phyloP scores from a whole-genome alignment of 2,113 vertebrate species.

The Micronycteris hirsuta region DNA sequence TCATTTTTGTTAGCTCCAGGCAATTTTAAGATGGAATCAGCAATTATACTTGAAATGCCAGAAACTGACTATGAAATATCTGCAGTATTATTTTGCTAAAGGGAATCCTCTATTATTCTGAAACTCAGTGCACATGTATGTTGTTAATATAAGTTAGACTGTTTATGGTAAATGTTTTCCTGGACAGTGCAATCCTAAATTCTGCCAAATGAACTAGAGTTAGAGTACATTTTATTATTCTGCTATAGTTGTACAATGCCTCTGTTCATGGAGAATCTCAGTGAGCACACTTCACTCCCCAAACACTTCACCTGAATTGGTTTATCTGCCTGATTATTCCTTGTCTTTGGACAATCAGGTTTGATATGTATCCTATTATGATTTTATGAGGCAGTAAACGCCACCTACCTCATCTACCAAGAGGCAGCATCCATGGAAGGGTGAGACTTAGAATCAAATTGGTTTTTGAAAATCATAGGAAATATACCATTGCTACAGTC shows the following conservation, averaged over 20 bases:
- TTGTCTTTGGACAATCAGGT: background rate
- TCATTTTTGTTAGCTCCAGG: background rate
- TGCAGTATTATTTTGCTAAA: background rate
- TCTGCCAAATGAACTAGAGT: background rate
- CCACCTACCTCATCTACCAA: background rate
- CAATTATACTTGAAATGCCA: background rate
- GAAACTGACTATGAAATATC: background rate
- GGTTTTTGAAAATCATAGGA: constrained; percentile 5
- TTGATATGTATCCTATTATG: constrained; percentile 43
- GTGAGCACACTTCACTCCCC: background rate
- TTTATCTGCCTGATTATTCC: background rate
- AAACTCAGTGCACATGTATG: background rate
- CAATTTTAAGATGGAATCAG: background rate
- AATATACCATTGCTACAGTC: background rate
- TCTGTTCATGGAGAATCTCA: background rate
- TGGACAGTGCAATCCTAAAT: background rate
- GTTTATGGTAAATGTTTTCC: background rate
- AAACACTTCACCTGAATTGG: background rate
- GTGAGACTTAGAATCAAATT: background rate
- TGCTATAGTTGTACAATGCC: background rate
- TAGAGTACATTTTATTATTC: background rate
- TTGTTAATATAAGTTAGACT: background rate
- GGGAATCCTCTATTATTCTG: background rate
- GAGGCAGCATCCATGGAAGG: background rate
- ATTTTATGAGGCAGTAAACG: constrained; percentile 55